These are phyloP conservation scores for Puma concolor DNA, from an alignment of 2,113 vertebrate species.

Conservation along the genomic window DNA sequence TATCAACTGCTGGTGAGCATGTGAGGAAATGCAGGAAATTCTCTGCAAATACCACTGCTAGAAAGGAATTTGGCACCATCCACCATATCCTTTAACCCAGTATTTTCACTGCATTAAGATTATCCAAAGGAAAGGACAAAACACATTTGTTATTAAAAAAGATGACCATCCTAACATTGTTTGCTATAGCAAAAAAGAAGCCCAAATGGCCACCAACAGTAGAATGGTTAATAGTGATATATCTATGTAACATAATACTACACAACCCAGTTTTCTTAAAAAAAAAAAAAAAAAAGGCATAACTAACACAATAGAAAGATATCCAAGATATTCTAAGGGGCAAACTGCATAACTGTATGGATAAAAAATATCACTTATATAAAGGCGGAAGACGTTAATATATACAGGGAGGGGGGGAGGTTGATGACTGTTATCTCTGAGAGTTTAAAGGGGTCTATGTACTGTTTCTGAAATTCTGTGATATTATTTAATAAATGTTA, in stretches of 20 bases:
- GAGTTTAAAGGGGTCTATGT: neutral
- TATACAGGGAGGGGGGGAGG: accelerated
- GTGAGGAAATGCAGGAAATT: neutral
- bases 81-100: neutral
- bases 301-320: slow-evolving; percentile 31
- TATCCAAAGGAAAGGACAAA: neutral
- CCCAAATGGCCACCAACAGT: neutral
- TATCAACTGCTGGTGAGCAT: neutral
- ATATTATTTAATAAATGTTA: neutral
- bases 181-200: neutral
- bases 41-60: neutral
- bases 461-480: neutral
- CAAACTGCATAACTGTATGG: neutral
- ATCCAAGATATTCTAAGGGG: neutral
- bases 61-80: neutral
- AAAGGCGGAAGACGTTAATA: neutral
- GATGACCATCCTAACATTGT: neutral
- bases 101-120: neutral
- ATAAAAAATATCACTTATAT: neutral
- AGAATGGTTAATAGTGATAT: neutral
- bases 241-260: neutral
- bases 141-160: neutral
- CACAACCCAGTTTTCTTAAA: neutral
- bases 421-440: neutral
- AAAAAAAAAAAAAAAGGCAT: neutral